phyloP scores from a whole-genome alignment of 2,113 vertebrate species.

The Nothoprocta perdicaria region DNA sequence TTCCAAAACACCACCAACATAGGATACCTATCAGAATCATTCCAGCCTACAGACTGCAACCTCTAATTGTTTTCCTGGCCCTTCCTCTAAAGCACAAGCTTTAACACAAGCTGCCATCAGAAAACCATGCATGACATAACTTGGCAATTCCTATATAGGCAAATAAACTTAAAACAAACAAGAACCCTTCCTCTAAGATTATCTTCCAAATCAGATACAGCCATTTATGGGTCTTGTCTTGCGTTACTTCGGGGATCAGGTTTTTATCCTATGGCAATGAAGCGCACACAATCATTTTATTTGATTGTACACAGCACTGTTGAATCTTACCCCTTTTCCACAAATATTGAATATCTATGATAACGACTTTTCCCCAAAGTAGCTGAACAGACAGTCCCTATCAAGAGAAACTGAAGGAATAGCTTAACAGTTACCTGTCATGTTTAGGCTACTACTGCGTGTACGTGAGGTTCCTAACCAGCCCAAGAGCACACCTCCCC shows the following conservation, averaged over 20 bases:
- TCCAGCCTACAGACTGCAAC: background rate
- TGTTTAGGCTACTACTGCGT: background rate
- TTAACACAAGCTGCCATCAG: background rate
- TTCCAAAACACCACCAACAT: background rate
- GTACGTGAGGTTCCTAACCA: background rate
- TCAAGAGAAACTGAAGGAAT: background rate
- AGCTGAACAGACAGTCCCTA: background rate
- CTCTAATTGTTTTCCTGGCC: background rate
- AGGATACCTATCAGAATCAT: background rate
- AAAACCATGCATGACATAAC: accelerated
- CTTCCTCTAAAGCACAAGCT: background rate
- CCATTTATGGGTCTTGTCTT: background rate
- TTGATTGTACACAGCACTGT: background rate
- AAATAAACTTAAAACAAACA: background rate
- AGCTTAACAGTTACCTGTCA: background rate
- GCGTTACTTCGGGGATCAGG: background rate
- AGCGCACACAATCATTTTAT: background rate
- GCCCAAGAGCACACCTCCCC: background rate
- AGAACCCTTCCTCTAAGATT: no score
- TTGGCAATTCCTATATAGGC: background rate
- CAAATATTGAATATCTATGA: background rate
- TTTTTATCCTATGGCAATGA: background rate
- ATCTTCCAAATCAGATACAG: background rate
- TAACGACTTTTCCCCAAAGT: background rate
- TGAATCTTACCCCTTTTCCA: background rate